Conservation (phyloP, 1,140 invertebrate genomes). For the Cryptotermes secundus region DNA sequence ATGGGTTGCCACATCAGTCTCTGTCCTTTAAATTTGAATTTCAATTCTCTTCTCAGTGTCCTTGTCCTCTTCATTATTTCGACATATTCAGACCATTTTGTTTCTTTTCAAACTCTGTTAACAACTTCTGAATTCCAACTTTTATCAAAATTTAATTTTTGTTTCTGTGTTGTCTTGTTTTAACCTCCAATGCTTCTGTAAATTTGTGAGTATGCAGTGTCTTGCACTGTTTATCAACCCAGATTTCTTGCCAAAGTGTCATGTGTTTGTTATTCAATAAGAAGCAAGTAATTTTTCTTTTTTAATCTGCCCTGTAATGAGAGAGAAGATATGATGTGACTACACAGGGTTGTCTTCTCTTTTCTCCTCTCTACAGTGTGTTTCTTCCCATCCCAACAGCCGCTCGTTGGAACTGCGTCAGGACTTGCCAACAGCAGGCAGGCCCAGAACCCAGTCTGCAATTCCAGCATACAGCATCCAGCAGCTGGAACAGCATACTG, state of each 20-base stretch:
- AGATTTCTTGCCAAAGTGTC: not conserved
- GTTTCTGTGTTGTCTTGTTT: no score
- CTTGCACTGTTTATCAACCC: no score
- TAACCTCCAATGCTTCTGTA: no score
- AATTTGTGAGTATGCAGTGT: no score
- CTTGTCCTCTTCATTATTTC: no score
- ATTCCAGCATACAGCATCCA: not conserved
- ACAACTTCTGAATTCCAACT: no score
- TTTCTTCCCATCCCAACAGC: slow-evolving; percentile 14
- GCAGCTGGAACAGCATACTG: not conserved
- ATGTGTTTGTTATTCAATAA: not conserved
- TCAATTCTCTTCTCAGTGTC: no score
- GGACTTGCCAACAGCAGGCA: not conserved
- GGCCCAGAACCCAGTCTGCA: not conserved
- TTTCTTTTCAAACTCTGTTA: no score
- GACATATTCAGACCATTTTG: no score
- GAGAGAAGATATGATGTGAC: not conserved
- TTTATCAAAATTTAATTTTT: no score
- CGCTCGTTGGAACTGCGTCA: not conserved
- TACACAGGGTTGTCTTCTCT: not conserved
- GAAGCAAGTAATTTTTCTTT: not conserved
- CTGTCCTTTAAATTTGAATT: no score
- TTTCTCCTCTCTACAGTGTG: slow-evolving; percentile 15
- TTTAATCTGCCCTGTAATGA: not conserved
- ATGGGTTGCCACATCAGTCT: no score